Evolutionary conservation across 2,113 vertebrate species (phyloP), one percentile per base, ranked within the genome.

Genomic region (Acrocephalus kingi): DNA sequence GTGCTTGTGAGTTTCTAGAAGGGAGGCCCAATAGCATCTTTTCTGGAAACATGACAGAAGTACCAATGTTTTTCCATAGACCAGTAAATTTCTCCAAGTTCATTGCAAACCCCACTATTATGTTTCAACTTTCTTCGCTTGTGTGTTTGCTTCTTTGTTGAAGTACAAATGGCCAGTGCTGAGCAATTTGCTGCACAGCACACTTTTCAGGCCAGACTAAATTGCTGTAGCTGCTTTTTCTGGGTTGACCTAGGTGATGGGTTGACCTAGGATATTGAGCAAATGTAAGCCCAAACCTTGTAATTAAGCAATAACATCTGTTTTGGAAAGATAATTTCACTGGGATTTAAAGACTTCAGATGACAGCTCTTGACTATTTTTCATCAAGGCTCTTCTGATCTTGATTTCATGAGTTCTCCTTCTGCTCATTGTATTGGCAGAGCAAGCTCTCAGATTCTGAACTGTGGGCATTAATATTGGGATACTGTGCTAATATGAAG

Each of bases 401-500:
- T 64, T 45, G 13, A 22, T 77, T 66, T 91, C 48, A 67, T 0
- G 2, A 61, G 11, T 43, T 87, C n/a, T 6, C 4, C 49, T 77
- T 87, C n/a, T 6, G 5, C 49, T 77, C 2, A 0, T 16, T 25
- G 9, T 21, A 10, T 3, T 45, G 74, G 45, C 56, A 79, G 48
- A 52, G 49, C 0, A 1, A 55, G 46, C 5, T 55, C 41, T 56
- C 48, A 23, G 39, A 27, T 1, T 2, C 8, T 15, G 3, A 41
- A 9, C 59, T 35, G 28, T 27, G 5, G 11, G 31, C 10, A 33
- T 14, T 35, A 18, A 30, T 49, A 15, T 4, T 58, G 16, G 22
- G 25, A 4, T 33, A 6, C 28, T 30, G 17, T 33, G 46, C 43
- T 25, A 35, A 35, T 20, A 35, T 23, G 37, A 46, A 52, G 10